Base-by-base conservation (phyloP, 1,140 invertebrate species). In the Pollicipes pollicipes region DNA sequence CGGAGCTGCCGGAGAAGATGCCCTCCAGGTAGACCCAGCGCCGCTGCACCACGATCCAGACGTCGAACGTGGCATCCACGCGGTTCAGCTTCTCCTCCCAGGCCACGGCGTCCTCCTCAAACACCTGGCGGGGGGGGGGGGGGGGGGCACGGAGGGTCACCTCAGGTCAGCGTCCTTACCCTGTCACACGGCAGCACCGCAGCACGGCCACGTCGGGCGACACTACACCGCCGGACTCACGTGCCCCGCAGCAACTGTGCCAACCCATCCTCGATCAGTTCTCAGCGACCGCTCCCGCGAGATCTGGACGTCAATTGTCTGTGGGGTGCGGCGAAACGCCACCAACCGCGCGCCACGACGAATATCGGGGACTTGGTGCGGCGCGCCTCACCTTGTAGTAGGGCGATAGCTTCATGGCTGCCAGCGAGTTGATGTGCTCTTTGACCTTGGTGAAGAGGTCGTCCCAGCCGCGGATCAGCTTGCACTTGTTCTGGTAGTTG, bases 1-100 rank as follows among this genome's bases (percentile, higher is more conserved):
- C 97, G 68, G 95, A 95, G 78, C 93, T 97, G 29, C 96, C 95
- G 58, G 93, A 95, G 80, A 99, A 99, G 68, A 99, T 98, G 4
- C 97, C 97, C 81, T 99, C 97, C 29, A 99, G 82, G 80, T 99
- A 99, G 0, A 99, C 96, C 97, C 97, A 99, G 71, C 97, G 87
- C 72, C 96, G 85, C 79, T 99, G 97, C 0, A 99, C 97, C 82
- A 99, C 97, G 78, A 99, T 99, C 97, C 97, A 99, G 0, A 99
- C 95, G 81, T 99, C 97, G 80, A 99, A 99, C 24, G 99, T 80
- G 0, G 94, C 92, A 80, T 97, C 97, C 75, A 99, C 98, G 35
- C 95, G 84, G 79, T 99, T 99, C 72, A 99, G 82, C 80, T 98
- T 98, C 77, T 99, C 97, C 80, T 99, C 97, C 97, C 97, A 99